Conservation (phyloP, 2,797 vertebrate genomes). For the Diceros bicornis region DNA sequence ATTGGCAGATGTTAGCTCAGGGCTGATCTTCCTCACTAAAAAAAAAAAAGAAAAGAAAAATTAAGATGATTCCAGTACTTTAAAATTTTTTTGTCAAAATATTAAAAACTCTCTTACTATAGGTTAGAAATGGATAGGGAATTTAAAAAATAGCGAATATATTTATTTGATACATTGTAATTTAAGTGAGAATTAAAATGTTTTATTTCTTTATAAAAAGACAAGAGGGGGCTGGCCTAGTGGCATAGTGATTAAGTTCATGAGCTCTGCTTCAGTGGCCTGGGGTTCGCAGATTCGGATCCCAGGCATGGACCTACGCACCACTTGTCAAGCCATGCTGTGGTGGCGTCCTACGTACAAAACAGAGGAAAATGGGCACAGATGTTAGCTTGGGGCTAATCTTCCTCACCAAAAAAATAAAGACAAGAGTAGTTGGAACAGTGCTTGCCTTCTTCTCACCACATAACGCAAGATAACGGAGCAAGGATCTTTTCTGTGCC, state of each 20-base stretch:
- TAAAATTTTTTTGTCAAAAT: background rate
- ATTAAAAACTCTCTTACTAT: background rate
- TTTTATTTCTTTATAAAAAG: conserved; percentile 13
- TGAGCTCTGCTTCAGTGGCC: too few relatives aligned
- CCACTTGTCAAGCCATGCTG: too few relatives aligned
- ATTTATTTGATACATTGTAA: background rate
- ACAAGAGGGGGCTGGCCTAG: too few relatives aligned
- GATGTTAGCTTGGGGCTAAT: too few relatives aligned
- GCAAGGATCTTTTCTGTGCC: background rate
- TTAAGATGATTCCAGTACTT: background rate
- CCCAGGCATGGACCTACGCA: too few relatives aligned
- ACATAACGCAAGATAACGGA: background rate
- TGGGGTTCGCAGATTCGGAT: too few relatives aligned
- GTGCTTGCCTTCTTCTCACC: background rate
- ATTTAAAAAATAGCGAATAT: background rate
- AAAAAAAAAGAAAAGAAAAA: background rate
- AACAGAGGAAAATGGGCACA: too few relatives aligned
- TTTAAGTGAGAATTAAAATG: conserved; percentile 28
- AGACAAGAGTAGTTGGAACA: background rate
- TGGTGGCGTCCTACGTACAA: too few relatives aligned
- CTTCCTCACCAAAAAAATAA: background rate
- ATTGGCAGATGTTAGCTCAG: too few relatives aligned
- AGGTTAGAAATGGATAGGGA: background rate
- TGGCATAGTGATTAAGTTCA: too few relatives aligned
- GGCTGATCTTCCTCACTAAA: too few relatives aligned